Base-by-base conservation (phyloP, 2,113 vertebrate genomes). In the Gambusia affinis region DNA sequence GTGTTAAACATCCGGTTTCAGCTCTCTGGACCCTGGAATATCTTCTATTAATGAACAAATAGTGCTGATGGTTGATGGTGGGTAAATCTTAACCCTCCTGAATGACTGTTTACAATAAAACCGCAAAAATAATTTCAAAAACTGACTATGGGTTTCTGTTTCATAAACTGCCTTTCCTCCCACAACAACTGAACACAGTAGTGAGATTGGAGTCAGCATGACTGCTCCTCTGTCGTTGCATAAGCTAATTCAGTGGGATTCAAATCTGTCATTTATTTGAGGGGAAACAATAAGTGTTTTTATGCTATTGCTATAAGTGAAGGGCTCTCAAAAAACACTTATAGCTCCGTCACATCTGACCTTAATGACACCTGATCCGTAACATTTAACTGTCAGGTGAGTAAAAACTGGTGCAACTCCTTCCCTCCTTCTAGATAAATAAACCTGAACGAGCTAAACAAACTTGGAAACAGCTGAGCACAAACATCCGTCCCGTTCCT, bases 401-500 rank as follows among this genome's bases (percentile, higher is more conserved):
- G 17, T 19, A 47, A 33, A 68, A 19, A 70, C 65, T 75, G 70
- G 51, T 62, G 31, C 33, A 35, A 22, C 28, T 37, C n/a, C 39
- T 42, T 42, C 39, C 12, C 12, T 29, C 42, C 29, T 63, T 12
- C 37, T 1, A 64, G 57, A 74, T 17, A 73, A 51, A n/a, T 24
- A 57, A 47, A 60, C 14, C 3, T 12, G 5, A 66, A 63, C 27
- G 65, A 66, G 60, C 71, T 44, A 24, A 77, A 80, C 66, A 65
- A 28, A 64, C 37, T 60, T 12, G 78, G 72, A 85, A 85, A 84
- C 54, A 85, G 78, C 77, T 37, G 85, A 83, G 79, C 62, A 67
- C 75, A 75, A 87, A 91, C 73, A 81, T 81, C 86, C 76, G 73
- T 74, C 81, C 78, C 81, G 87, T 92, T 90, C 92, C 87, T 83